Conservation (phyloP, 2,113 vertebrate genomes). For the Murina feae region DNA sequence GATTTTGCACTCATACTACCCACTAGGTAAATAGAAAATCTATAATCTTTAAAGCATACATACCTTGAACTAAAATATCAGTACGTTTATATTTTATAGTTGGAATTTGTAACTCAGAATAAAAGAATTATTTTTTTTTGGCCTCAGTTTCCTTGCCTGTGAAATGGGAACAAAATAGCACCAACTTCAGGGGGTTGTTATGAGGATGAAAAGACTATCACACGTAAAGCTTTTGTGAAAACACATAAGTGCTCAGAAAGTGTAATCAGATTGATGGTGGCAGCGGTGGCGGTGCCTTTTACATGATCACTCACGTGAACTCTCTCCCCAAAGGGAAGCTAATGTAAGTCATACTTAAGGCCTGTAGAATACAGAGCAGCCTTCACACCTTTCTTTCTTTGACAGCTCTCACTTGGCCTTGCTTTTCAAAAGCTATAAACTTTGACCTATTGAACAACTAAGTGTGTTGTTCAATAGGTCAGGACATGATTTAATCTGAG, state of each 20-base stretch:
- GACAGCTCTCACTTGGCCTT: background rate
- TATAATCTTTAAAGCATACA: background rate
- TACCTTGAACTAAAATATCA: background rate
- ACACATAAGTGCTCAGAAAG: background rate
- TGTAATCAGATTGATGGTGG: rapidly evolving
- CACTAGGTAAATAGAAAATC: background rate
- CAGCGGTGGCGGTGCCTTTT: background rate
- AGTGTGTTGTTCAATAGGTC: background rate
- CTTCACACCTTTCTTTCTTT: background rate
- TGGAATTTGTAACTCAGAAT: background rate
- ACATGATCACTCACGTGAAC: rapidly evolving
- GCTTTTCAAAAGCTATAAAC: background rate
- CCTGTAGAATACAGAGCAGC: background rate
- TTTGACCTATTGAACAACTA: no score
- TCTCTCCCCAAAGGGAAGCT: background rate
- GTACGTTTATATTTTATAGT: background rate
- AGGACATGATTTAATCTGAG: background rate
- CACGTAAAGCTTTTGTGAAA: background rate
- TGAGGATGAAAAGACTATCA: background rate
- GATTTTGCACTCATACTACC: background rate
- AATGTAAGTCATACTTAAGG: background rate
- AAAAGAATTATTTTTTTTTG: background rate
- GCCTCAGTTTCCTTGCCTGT: background rate
- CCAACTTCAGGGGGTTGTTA: background rate
- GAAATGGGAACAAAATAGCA: background rate